Evolutionary conservation across 1,140 invertebrate species (phyloP).

Genomic region (Diabrotica virgifera): DNA sequence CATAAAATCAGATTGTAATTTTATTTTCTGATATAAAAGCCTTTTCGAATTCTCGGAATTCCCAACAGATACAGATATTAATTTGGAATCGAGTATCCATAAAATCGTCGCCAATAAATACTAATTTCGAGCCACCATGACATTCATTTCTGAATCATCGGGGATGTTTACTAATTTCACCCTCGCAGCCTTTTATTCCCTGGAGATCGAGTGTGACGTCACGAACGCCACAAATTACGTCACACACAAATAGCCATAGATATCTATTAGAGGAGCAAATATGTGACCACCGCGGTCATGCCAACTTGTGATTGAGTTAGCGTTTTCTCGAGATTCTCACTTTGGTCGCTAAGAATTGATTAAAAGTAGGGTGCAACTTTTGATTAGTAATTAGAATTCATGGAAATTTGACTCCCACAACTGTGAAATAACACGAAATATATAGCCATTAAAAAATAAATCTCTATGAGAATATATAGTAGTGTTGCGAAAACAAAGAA

Average conservation of each 20-base stretch:
- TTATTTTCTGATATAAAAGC: no score
- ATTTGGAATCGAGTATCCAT: constrained; percentile 4
- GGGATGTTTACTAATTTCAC: constrained; percentile 25
- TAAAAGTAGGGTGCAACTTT: neutral
- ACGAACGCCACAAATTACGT: constrained; percentile 41
- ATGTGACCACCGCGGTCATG: constrained; percentile 42
- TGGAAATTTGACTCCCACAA: no score
- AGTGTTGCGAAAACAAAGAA: no score
- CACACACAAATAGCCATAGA: constrained; percentile 43
- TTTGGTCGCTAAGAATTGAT: constrained; percentile 25
- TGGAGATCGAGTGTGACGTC: constrained; percentile 36
- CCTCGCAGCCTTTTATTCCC: constrained; percentile 16
- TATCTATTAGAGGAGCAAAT: constrained; percentile 43
- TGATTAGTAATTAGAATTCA: no score
- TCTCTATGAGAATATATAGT: no score
- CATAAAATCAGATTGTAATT: no score
- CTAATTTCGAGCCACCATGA: constrained; percentile 13
- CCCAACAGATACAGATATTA: neutral
- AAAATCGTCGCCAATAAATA: constrained; percentile 6
- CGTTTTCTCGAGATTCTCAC: constrained; percentile 24
- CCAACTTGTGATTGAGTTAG: constrained; percentile 46
- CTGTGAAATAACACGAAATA: no score
- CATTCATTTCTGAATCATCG: constrained; percentile 15
- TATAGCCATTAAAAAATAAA: no score
- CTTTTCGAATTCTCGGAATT: neutral